These are phyloP conservation scores for Narcine bancroftii DNA, from an alignment of 2,113 vertebrate genomes.

Conservation along the genomic window DNA sequence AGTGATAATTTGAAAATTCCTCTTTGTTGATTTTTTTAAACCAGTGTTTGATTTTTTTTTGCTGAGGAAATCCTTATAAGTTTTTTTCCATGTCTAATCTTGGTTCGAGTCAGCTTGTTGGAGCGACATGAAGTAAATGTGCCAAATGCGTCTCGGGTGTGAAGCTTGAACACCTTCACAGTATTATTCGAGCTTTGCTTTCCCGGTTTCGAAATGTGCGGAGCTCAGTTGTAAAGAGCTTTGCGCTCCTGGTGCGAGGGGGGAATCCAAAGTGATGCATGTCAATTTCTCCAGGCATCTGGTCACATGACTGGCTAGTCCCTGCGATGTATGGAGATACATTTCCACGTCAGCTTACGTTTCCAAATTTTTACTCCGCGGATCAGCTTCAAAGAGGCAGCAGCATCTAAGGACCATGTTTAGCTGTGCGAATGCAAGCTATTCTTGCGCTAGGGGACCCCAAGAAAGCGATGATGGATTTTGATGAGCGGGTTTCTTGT, in stretches of 20 bases:
- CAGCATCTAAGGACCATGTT: constrained; percentile 90
- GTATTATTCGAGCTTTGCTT: constrained; percentile 33
- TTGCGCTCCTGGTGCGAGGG: constrained; percentile 40
- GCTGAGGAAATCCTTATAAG: constrained; percentile 12
- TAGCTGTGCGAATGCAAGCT: constrained; percentile 70
- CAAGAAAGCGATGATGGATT: constrained; percentile 94
- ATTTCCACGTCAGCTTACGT: constrained; percentile 99
- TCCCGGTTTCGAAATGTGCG: background rate
- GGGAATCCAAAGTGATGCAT: constrained; percentile 46
- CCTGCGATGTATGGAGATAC: constrained; percentile 97
- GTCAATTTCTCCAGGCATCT: constrained; percentile 88
- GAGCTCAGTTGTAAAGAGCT: constrained; percentile 34
- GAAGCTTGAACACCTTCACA: constrained; percentile 32
- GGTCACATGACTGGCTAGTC: constrained; percentile 98
- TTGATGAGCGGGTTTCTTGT: constrained; percentile 94
- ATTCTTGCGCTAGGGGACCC: constrained; percentile 52
- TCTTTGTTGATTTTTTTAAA: too few relatives aligned
- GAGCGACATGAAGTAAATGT: constrained; percentile 21
- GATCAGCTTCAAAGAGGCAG: constrained; percentile 95
- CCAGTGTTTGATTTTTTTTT: background rate
- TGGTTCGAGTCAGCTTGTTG: constrained; percentile 7
- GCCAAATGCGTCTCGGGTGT: constrained; percentile 34
- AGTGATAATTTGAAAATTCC: background rate
- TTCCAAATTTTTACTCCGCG: constrained; percentile 91
- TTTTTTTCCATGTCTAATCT: constrained; percentile 16